Conservation (phyloP, 1,140 invertebrate species). For the Ganaspis sp. region DNA sequence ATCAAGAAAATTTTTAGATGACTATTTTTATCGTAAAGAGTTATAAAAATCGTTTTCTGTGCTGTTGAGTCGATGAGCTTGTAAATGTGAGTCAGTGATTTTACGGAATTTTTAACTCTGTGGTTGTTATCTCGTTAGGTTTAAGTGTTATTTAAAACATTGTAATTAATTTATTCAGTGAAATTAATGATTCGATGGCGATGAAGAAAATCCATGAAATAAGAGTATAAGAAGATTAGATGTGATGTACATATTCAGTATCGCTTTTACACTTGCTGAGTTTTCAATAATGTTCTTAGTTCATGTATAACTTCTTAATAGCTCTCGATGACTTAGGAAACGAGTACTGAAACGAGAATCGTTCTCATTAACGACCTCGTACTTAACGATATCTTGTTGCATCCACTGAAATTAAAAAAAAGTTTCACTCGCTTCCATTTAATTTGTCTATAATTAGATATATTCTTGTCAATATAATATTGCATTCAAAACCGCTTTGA, state of each 20-base stretch:
- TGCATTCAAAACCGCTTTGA: too few relatives aligned
- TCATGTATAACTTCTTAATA: slow-evolving; percentile 12
- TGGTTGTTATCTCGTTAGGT: background rate
- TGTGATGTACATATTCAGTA: background rate
- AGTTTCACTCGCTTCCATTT: background rate
- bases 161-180: background rate
- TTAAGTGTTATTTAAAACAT: background rate
- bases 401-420: background rate
- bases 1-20: background rate
- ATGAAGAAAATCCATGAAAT: background rate
- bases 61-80: background rate
- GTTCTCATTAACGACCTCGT: background rate
- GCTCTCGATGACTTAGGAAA: background rate
- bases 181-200: background rate
- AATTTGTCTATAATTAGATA: background rate
- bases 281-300: background rate
- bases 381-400: background rate
- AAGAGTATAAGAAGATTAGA: background rate
- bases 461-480: too few relatives aligned
- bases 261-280: background rate
- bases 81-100: background rate
- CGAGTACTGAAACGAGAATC: background rate
- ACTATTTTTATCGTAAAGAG: background rate
- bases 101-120: background rate
- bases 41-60: background rate